Conservation (phyloP, 2,113 vertebrate species). For the Panurus biarmicus region DNA sequence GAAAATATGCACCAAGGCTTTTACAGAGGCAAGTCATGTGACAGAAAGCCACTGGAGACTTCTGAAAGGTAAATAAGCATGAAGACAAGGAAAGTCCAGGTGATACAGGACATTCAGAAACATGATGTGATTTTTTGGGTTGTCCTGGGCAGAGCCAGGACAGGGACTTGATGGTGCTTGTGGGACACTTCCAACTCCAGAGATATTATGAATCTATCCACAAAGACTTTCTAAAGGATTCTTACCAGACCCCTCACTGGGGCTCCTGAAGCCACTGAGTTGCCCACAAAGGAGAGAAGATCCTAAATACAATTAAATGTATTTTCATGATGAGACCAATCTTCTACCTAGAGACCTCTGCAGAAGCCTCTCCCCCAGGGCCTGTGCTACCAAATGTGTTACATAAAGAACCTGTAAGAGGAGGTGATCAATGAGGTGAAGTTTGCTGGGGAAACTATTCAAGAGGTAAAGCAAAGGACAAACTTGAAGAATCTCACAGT, state of each 20-base stretch:
- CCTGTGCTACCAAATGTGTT: not conserved
- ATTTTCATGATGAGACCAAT: not conserved
- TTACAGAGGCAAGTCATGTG: not conserved
- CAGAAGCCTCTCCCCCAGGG: not conserved
- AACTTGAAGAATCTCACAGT: not conserved
- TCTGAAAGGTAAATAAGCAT: not conserved
- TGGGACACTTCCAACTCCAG: not conserved
- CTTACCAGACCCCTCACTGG: not conserved
- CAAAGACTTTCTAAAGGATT: not conserved
- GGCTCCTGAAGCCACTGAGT: not conserved
- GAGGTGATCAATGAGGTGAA: not conserved
- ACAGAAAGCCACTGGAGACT: not conserved
- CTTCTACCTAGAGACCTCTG: not conserved
- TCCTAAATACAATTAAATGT: not conserved
- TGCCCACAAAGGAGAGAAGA: not conserved
- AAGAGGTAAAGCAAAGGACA: not conserved
- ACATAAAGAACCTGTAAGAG: not conserved
- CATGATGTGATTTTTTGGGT: fast-evolving
- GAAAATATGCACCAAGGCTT: not conserved
- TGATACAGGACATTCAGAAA: not conserved
- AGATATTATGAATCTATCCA: not conserved
- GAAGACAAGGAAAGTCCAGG: not conserved
- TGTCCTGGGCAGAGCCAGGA: not conserved
- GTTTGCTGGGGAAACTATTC: not conserved
- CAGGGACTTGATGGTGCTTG: not conserved